Percentiles rank a stretch among this genome's conserved stretches.
These are phyloP conservation scores for Zaprionus lineosus DNA, from an alignment of 2,888 invertebrate species.

Conservation along the genomic window DNA sequence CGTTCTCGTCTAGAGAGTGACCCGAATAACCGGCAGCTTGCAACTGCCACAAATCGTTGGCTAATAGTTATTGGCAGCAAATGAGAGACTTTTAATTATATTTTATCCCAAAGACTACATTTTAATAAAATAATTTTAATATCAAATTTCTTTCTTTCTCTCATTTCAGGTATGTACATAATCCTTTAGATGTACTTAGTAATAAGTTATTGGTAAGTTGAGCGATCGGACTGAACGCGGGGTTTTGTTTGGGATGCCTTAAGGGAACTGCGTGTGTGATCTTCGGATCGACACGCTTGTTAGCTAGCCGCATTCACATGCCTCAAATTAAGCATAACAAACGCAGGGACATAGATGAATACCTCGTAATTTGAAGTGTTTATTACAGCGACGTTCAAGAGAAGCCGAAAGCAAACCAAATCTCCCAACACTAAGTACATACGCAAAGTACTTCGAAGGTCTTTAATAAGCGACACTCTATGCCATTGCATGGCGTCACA, in stretches of 20 bases:
- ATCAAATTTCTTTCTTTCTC: not conserved
- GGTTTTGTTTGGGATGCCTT: not conserved
- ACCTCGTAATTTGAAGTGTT: slow-evolving; percentile 62
- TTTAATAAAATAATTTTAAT: not conserved
- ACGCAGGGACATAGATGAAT: slow-evolving; percentile 6
- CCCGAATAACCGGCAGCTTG: slow-evolving; percentile 41
- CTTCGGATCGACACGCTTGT: slow-evolving; percentile 53
- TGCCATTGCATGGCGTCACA: slow-evolving; percentile 54
- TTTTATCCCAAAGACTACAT: not conserved
- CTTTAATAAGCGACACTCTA: slow-evolving; percentile 56
- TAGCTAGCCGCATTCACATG: slow-evolving; percentile 31
- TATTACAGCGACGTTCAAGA: slow-evolving; percentile 33
- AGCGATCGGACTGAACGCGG: not conserved
- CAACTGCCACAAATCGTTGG: not conserved
- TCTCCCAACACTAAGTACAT: too few species aligned
- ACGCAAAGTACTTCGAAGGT: slow-evolving; percentile 33
- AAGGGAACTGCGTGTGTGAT: slow-evolving; percentile 54
- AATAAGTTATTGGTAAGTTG: slow-evolving; percentile 36
- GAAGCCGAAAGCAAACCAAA: slow-evolving; percentile 3
- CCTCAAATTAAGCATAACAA: slow-evolving; percentile 54
- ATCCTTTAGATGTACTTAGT: not conserved
- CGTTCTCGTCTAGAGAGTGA: slow-evolving; percentile 49
- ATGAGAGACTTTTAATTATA: not conserved
- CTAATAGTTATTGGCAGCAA: slow-evolving; percentile 8
- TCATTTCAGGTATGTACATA: slow-evolving; percentile 44